These are phyloP conservation scores for Rhinophrynus dorsalis DNA, from an alignment of 2,797 vertebrate genomes.

Conservation along the genomic window DNA sequence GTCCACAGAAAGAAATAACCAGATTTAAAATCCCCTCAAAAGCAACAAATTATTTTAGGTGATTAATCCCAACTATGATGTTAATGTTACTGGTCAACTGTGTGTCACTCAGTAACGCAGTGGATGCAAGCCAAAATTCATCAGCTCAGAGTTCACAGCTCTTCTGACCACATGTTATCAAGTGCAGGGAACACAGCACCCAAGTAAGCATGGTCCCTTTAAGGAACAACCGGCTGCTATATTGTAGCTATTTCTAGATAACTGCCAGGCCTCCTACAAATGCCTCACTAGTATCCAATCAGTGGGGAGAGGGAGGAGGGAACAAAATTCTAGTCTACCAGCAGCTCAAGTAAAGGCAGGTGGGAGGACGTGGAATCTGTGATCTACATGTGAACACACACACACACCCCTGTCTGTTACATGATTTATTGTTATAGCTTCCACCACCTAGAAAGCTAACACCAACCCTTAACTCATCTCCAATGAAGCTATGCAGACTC, in stretches of 20 bases:
- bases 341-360: conserved; percentile 16
- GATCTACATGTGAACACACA: neutral
- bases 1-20: too few species aligned
- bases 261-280: conserved; percentile 33
- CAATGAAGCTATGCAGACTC: too few species aligned
- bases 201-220: conserved; percentile 7
- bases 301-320: conserved; percentile 13
- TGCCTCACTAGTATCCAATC: conserved; percentile 25
- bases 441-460: too few species aligned
- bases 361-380: conserved; percentile 20
- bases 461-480: too few species aligned
- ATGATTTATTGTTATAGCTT: conserved; percentile 14
- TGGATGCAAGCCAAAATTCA: conserved; percentile 1
- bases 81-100: too few species aligned
- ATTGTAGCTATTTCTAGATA: conserved; percentile 40
- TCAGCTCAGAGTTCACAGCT: neutral
- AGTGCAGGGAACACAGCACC: neutral
- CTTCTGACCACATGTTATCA: conserved; percentile 24
- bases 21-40: too few species aligned
- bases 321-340: neutral
- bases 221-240: conserved; percentile 29
- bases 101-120: neutral
- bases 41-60: too few species aligned
- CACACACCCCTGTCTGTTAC: conserved; percentile 19
- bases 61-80: too few species aligned